phyloP scores from a whole-genome alignment of 1,140 invertebrate genomes.

The Caerostris darwini region DNA sequence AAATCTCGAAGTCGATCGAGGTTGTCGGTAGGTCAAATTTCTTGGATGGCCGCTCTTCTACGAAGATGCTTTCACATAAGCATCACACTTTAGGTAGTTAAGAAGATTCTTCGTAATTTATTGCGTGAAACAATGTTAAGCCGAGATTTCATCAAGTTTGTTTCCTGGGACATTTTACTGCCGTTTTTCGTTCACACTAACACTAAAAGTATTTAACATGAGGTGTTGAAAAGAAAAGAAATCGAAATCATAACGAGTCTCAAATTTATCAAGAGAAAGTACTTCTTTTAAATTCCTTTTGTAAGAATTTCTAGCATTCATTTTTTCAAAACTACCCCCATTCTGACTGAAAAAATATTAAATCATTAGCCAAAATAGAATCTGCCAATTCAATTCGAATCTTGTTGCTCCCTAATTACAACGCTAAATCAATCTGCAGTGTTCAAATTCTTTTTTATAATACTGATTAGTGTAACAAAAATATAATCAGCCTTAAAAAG shows the following conservation, averaged over 20 bases:
- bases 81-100: neutral
- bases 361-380: too few species aligned
- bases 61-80: neutral
- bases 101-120: slow-evolving; percentile 1
- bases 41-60: slow-evolving; percentile 48
- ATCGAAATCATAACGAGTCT: neutral
- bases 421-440: too few species aligned
- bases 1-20: slow-evolving; percentile 48
- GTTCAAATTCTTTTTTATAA: too few species aligned
- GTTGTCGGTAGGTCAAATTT: slow-evolving; percentile 59
- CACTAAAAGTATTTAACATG: neutral
- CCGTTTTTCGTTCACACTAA: neutral
- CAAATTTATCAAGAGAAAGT: too few species aligned
- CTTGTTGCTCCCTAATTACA: too few species aligned
- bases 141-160: neutral
- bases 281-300: too few species aligned
- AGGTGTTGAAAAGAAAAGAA: neutral
- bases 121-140: slow-evolving; percentile 17
- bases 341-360: too few species aligned
- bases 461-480: too few species aligned
- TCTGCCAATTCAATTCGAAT: too few species aligned
- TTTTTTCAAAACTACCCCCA: too few species aligned
- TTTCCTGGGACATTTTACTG: slow-evolving; percentile 10
- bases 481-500: too few species aligned
- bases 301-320: too few species aligned